A percentile compares a stretch with the other conserved stretches of the same genome.
Evolutionary conservation across 2,888 invertebrate species (phyloP).

Genomic region (Dolichomitus sp.): DNA sequence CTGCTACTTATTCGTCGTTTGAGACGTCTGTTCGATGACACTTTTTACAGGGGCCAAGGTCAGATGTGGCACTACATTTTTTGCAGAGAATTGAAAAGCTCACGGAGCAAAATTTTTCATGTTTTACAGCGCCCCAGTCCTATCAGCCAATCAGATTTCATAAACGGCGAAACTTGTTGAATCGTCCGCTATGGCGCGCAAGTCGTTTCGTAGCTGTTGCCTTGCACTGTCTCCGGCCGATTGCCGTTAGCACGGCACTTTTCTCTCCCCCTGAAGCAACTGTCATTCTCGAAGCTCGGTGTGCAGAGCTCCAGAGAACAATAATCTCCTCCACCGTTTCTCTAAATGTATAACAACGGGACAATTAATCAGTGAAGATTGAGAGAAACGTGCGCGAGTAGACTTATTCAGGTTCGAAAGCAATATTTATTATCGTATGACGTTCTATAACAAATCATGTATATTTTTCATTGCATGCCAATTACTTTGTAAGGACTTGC

Average conservation of each 20-base stretch:
- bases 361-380: slow-evolving; percentile 75
- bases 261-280: slow-evolving; percentile 78
- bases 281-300: slow-evolving; percentile 79
- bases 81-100: not conserved
- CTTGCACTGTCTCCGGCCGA: not conserved
- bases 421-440: not conserved
- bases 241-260: slow-evolving; percentile 26
- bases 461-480: slow-evolving; percentile 44
- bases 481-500: slow-evolving; percentile 33
- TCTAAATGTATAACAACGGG: slow-evolving; percentile 78
- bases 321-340: slow-evolving; percentile 60
- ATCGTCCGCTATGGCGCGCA: not conserved
- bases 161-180: not conserved
- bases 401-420: slow-evolving; percentile 64
- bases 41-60: not conserved
- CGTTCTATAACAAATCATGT: not conserved
- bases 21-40: not conserved
- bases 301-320: slow-evolving; percentile 44
- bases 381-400: slow-evolving; percentile 72
- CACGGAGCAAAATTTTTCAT: not conserved
- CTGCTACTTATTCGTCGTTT: not conserved
- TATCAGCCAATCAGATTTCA: not conserved
- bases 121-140: not conserved
- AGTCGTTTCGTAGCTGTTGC: not conserved
- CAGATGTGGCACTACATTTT: not conserved